These are phyloP conservation scores for Drosophila infuscata DNA, from an alignment of 2,888 invertebrate genomes.

Conservation along the genomic window DNA sequence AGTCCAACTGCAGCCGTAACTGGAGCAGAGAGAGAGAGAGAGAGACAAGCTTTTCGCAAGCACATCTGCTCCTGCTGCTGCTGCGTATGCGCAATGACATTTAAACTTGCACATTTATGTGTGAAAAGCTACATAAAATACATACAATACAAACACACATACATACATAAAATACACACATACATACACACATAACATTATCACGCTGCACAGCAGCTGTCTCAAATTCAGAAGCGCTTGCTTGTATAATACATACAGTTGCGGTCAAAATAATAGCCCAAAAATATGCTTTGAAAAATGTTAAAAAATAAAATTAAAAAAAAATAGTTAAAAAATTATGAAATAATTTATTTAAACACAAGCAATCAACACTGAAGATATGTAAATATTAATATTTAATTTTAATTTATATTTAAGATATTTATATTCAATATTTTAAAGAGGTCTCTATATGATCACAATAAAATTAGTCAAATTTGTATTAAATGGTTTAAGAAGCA, in stretches of 20 bases:
- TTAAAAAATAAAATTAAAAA: background rate
- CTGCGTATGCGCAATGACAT: conserved; percentile 70
- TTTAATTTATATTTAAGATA: background rate
- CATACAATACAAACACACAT: no score
- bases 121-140: background rate
- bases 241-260: background rate
- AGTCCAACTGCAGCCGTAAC: background rate
- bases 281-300: background rate
- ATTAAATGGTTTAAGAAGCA: background rate
- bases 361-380: background rate
- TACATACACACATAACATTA: background rate
- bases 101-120: conserved; percentile 35
- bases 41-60: background rate
- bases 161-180: background rate
- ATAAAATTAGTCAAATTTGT: background rate
- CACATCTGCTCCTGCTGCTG: conserved; percentile 14
- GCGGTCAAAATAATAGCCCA: background rate
- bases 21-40: conserved; percentile 1
- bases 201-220: background rate
- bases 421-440: background rate
- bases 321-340: background rate
- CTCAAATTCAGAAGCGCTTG: background rate
- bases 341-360: background rate
- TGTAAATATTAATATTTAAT: background rate
- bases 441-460: background rate